Percentiles rank a stretch among this genome's conserved stretches.
Conservation (phyloP, 2,113 vertebrate species). For the Phylloscopus whistleri region DNA sequence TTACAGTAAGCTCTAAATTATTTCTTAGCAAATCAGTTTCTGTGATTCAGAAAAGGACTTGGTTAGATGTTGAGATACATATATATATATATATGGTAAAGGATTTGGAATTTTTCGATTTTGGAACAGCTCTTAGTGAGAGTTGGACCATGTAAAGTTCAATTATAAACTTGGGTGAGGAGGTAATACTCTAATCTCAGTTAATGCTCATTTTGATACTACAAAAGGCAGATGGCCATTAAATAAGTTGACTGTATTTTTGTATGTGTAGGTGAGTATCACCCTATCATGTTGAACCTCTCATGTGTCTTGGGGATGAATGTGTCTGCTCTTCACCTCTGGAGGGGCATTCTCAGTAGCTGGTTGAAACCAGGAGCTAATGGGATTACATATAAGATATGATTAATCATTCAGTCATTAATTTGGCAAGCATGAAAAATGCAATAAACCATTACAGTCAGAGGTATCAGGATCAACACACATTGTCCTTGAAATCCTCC, state of each 20-base stretch:
- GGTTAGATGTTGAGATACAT: background rate
- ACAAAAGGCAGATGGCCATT: background rate
- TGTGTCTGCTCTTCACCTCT: background rate
- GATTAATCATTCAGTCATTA: slow-evolving; percentile 17
- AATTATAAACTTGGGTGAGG: background rate
- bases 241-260: background rate
- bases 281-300: background rate
- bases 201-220: background rate
- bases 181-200: background rate
- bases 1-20: background rate
- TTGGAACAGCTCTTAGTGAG: background rate
- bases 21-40: background rate
- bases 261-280: background rate
- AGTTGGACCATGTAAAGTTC: background rate
- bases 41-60: background rate
- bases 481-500: slow-evolving; percentile 7
- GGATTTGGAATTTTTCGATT: background rate
- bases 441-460: background rate
- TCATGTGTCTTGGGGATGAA: background rate
- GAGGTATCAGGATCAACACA: slow-evolving; percentile 12
- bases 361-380: background rate
- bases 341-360: background rate
- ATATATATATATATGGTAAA: background rate
- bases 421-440: slow-evolving; percentile 20
- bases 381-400: background rate